Conservation (phyloP, 2,113 vertebrate species). For the Cranoglanis bouderius region DNA sequence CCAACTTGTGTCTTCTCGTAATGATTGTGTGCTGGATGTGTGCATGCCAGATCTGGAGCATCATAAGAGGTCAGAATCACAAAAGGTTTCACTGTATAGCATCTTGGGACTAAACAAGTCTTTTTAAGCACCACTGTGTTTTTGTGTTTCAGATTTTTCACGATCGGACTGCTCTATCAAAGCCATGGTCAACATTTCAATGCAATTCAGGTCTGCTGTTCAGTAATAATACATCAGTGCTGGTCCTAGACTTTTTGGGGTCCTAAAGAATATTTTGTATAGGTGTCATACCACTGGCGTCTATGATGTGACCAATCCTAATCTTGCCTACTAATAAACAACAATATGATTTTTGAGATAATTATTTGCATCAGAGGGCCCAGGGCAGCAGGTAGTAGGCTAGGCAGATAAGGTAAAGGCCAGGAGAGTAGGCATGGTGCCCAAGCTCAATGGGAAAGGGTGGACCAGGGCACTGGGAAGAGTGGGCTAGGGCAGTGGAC, state of each 20-base stretch:
- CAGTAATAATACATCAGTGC: neutral
- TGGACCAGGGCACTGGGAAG: too few species aligned
- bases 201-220: conserved; percentile 64
- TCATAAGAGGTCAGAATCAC: conserved; percentile 61
- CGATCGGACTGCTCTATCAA: conserved; percentile 66
- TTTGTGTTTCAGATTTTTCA: conserved; percentile 62
- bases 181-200: conserved; percentile 58
- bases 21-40: conserved; percentile 59
- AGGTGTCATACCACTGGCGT: neutral
- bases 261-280: neutral
- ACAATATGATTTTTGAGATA: neutral
- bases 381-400: neutral
- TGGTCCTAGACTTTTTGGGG: neutral
- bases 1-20: conserved; percentile 56
- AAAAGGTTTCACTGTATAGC: neutral
- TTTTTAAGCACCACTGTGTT: neutral
- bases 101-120: neutral
- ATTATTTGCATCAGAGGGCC: neutral
- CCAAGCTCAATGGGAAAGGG: too few species aligned
- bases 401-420: neutral
- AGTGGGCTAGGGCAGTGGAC: neutral
- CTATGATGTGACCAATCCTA: neutral
- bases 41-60: conserved; percentile 61
- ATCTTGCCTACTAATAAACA: neutral
- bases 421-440: neutral